Base-by-base conservation (phyloP, 1,140 invertebrate species). In the Drosophila tropicalis region DNA sequence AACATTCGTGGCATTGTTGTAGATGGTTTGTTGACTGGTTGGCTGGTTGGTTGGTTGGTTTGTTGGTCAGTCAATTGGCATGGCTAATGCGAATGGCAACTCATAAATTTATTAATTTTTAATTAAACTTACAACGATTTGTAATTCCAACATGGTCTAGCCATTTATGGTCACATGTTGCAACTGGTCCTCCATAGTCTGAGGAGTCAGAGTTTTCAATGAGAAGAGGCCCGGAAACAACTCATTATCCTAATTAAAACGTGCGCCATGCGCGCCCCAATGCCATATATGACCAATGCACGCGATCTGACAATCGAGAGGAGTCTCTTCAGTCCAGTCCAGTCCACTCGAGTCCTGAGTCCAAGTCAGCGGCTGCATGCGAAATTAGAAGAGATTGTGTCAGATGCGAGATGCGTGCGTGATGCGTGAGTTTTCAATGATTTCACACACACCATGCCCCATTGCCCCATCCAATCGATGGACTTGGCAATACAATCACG, bases 201-300 rank as follows among this genome's bases (percentile, higher is more conserved):
- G 67, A 75, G 62, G 62, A 25, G 19, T 29, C 40, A 65, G 29
- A 29, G 41, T 29, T 19, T 65, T 19, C 62, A 60, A 56, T 61
- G 67, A 61, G 77, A 73, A 72, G 81, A 71, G 69, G 71, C 78
- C 89, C 90, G 90, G 90, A 91, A 91, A 91, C 89, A 91, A 90
- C 89, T 91, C 90, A 91, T 91, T 91, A 91, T 91, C 90, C 90
- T 91, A 91, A 91, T 91, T 91, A 91, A 91, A 91, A 91, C 90
- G 90, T 91, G 85, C 84, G 82, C 81, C 84, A 81, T 90, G 84
- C 89, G 90, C 90, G 82, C 76, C 74, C 68, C 70, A 66, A 72
- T 81, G 77, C 84, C 84, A 89, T 84, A 89, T 89, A 89, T 89
- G 84, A 72, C 68, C 84, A 89, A 80, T 90, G 78, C 86, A 90